Evolutionary conservation across 2,113 vertebrate species (phyloP).

Genomic region (Halcyon malimbica): DNA sequence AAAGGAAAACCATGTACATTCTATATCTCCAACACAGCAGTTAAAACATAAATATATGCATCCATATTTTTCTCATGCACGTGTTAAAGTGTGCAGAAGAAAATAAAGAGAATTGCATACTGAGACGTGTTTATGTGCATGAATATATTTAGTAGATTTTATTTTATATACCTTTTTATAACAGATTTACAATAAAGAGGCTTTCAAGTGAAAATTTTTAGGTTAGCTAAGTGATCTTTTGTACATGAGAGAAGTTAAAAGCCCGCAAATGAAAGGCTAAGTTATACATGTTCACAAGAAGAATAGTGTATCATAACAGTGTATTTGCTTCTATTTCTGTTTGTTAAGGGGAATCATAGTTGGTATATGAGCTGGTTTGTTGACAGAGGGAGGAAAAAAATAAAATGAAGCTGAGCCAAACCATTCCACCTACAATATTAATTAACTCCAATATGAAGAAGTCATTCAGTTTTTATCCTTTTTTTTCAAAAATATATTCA

Average conservation of each 20-base stretch:
- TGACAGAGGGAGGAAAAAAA: constrained; percentile 4
- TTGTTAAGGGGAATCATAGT: background rate
- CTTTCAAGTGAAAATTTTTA: background rate
- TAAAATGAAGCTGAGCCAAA: constrained; percentile 17
- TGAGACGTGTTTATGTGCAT: background rate
- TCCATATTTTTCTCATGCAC: background rate
- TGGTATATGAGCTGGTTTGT: constrained; percentile 46
- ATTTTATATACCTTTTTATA: background rate
- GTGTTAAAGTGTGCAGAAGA: background rate
- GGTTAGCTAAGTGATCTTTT: background rate
- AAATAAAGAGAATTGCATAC: background rate
- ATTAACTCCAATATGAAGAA: background rate
- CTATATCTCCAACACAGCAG: background rate
- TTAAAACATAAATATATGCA: background rate
- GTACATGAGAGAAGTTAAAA: background rate
- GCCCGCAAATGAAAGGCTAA: background rate
- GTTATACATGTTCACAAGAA: background rate
- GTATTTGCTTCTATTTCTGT: constrained; percentile 30
- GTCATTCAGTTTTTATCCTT: background rate
- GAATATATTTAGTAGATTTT: background rate
- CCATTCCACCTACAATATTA: constrained; percentile 35
- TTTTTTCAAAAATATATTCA: background rate
- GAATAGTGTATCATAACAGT: background rate
- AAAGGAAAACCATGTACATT: background rate
- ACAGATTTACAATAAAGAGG: background rate